These are phyloP conservation scores for Psilanteris sp. DNA, from an alignment of 1,140 invertebrate species.

Conservation along the genomic window DNA sequence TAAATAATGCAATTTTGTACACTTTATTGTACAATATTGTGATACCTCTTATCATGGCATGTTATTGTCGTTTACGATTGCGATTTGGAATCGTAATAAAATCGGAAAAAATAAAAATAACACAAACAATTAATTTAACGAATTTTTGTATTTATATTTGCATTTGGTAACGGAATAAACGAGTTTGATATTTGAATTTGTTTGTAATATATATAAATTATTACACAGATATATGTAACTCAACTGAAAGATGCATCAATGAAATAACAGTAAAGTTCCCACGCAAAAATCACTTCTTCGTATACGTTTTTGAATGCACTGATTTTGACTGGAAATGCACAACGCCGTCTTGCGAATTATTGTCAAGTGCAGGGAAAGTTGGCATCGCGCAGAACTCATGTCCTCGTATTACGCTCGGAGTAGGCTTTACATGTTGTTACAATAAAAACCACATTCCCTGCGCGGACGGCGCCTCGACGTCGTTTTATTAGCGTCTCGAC, in stretches of 20 bases:
- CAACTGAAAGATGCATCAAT: not conserved
- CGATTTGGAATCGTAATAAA: too few species aligned
- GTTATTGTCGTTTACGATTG: too few species aligned
- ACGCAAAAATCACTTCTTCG: conserved; percentile 8
- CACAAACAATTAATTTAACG: too few species aligned
- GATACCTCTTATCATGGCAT: too few species aligned
- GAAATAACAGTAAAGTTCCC: conserved; percentile 20
- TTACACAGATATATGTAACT: too few species aligned
- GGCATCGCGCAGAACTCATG: conserved; percentile 32
- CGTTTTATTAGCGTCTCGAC: conserved; percentile 50
- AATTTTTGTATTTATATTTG: too few species aligned
- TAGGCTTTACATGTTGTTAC: conserved; percentile 28
- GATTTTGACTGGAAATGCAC: conserved; percentile 18
- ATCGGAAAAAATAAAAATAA: too few species aligned
- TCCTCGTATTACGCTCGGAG: conserved; percentile 35
- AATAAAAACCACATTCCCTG: conserved; percentile 25
- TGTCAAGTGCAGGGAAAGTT: conserved; percentile 16
- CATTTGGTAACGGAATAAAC: too few species aligned
- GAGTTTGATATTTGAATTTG: too few species aligned
- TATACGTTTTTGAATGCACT: not conserved
- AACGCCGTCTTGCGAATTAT: conserved; percentile 17
- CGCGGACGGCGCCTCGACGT: conserved; percentile 42
- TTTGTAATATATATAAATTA: too few species aligned
- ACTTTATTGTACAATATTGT: too few species aligned
- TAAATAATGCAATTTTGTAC: too few species aligned